Evolutionary conservation across 2,888 invertebrate genomes (phyloP), one percentile per base, ranked within the genome.

Genomic region (Onchidella celtica): DNA sequence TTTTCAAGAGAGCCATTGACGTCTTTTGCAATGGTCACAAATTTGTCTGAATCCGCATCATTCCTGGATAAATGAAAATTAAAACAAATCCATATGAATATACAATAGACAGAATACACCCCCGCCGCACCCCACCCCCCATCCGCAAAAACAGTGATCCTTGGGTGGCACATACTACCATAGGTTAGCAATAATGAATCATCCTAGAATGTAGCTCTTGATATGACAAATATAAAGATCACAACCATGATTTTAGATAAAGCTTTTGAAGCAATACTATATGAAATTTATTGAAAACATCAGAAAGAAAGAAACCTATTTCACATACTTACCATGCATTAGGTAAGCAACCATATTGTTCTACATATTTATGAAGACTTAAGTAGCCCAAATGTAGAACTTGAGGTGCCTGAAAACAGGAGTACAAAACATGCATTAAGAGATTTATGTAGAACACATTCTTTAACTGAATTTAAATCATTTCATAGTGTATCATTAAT

Each of bases 351-450:
- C 86, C 86, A 69, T 87, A 81, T 55, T 87, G 78, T 66, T 89
- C 86, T 55, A 72, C 63, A 83, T 89, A 93, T 73, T 85, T 86
- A 65, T 91, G 87, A n/a, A 92, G 80, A 21, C 92, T 89, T 55
- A 88, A 83, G 75, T 90, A 89, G 32, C 88, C 91, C 21, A 92
- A 80, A 84, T 93, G 93, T 21, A 90, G 85, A 72, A 83, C 87
- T 3, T 79, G 68, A 6, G 93, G 92, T 4, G 90, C 88, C 89
- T 92, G 86, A 14, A 86, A 84, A 78, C 79, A 40, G 17, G 24
- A 76, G 32, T 11, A 47, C 47, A 47, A 6, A 6, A 47, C 47
- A 47, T 27, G n/a, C n/a, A n/a, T n/a, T n/a, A n/a, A n/a, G n/a
- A n/a, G n/a, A n/a, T n/a, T n/a, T n/a, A n/a, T n/a, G n/a, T n/a